Percentiles rank a stretch among this genome's conserved stretches.
Evolutionary conservation across 1,140 invertebrate genomes (phyloP).

Genomic region (Drosophila orena): DNA sequence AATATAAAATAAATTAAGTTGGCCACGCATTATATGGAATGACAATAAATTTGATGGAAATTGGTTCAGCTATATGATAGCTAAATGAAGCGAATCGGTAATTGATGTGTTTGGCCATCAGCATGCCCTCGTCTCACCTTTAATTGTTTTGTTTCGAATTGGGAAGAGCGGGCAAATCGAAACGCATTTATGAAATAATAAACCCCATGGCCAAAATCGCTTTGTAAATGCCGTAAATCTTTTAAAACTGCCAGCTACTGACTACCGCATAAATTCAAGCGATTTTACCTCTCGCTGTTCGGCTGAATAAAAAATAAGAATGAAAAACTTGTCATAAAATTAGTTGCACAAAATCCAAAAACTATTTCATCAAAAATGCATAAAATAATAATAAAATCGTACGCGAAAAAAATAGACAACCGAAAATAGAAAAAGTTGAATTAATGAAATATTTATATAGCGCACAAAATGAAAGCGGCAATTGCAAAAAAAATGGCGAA

Average conservation of each 20-base stretch:
- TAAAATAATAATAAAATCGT: conserved; percentile 65
- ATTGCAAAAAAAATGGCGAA: conserved; percentile 25
- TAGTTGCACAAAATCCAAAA: conserved; percentile 73
- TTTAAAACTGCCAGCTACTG: conserved; percentile 51
- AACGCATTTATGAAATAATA: conserved; percentile 61
- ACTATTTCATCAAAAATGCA: conserved; percentile 81
- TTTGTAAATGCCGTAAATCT: conserved; percentile 65
- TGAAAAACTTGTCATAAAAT: conserved; percentile 55
- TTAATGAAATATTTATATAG: conserved; percentile 80
- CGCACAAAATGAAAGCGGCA: conserved; percentile 51
- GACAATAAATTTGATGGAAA: conserved; percentile 38
- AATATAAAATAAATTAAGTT: conserved; percentile 20
- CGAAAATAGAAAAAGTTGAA: conserved; percentile 67
- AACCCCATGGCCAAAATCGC: conserved; percentile 34
- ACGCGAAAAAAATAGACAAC: conserved; percentile 19
- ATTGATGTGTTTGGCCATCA: conserved; percentile 23
- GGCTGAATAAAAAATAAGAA: conserved; percentile 26
- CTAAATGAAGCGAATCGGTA: conserved; percentile 25
- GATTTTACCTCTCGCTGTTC: conserved; percentile 12
- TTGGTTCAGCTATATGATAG: conserved; percentile 25
- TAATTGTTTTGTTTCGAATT: not conserved
- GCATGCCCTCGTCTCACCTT: not conserved
- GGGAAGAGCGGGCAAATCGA: conserved; percentile 34
- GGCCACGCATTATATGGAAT: conserved; percentile 21
- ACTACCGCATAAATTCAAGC: conserved; percentile 55